These are phyloP conservation scores for Lampris incognitus DNA, from an alignment of 2,113 vertebrate genomes.

Conservation along the genomic window DNA sequence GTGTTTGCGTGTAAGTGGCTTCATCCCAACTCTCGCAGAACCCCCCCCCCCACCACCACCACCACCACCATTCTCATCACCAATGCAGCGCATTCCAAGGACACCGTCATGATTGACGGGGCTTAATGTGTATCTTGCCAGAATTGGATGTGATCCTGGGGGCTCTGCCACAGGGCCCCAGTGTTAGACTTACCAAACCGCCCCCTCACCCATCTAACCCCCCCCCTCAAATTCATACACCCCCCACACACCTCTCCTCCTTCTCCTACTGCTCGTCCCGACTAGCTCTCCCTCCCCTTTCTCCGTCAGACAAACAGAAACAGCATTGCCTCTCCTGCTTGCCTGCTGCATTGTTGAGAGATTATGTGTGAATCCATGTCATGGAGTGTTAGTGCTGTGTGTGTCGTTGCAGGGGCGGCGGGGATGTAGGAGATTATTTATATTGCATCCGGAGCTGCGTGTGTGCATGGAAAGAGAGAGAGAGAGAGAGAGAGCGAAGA, in stretches of 20 bases:
- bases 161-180: slow-evolving; percentile 84
- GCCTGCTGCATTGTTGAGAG: slow-evolving; percentile 75
- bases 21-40: slow-evolving; percentile 72
- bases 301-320: slow-evolving; percentile 87
- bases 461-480: background rate
- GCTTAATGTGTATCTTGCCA: slow-evolving; percentile 91
- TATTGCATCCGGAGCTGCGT: background rate
- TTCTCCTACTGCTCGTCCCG: too few relatives aligned
- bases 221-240: too few relatives aligned
- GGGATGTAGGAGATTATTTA: slow-evolving; percentile 41
- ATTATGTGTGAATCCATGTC: slow-evolving; percentile 83
- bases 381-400: slow-evolving; percentile 78
- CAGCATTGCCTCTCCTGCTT: slow-evolving; percentile 85
- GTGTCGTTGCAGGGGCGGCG: slow-evolving; percentile 27
- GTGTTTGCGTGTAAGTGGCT: slow-evolving; percentile 46
- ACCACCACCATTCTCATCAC: slow-evolving; percentile 80
- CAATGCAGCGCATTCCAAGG: slow-evolving; percentile 88
- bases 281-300: slow-evolving; percentile 30
- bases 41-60: slow-evolving; percentile 49
- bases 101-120: slow-evolving; percentile 88
- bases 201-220: slow-evolving; percentile 45
- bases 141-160: slow-evolving; percentile 93
- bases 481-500: background rate
- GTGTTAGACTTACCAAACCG: slow-evolving; percentile 84
- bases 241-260: too few relatives aligned